Evolutionary conservation across 2,888 invertebrate species (phyloP).

Genomic region (Nyleta sp.): DNA sequence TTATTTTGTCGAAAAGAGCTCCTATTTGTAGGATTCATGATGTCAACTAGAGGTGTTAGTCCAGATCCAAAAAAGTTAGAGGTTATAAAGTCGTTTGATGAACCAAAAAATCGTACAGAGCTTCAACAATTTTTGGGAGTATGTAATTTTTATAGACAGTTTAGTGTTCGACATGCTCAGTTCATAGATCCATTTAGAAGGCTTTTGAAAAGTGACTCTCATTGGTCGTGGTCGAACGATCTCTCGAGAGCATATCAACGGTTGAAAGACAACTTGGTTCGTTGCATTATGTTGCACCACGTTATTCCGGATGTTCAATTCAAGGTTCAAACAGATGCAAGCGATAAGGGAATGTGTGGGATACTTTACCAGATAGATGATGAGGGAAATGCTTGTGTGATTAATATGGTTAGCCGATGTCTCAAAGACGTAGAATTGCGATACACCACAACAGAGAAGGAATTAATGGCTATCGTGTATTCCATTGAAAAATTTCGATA

Average conservation of each 20-base stretch:
- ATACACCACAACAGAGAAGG: constrained; percentile 21
- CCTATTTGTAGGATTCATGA: background rate
- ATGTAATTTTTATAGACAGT: constrained; percentile 53
- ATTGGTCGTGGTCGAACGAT: constrained; percentile 43
- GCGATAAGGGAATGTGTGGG: constrained; percentile 59
- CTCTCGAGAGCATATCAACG: constrained; percentile 34
- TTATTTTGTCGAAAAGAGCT: background rate
- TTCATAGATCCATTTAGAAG: constrained; percentile 32
- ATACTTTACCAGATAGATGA: constrained; percentile 49
- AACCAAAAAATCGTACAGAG: constrained; percentile 67
- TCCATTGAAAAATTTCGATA: constrained; percentile 2
- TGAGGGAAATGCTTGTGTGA: background rate
- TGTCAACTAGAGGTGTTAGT: background rate
- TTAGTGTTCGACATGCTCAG: constrained; percentile 14
- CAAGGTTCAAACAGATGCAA: constrained; percentile 56
- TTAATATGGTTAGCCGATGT: constrained; percentile 66
- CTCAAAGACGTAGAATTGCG: constrained; percentile 34
- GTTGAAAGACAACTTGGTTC: constrained; percentile 48
- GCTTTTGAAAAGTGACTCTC: constrained; percentile 9
- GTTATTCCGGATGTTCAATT: constrained; percentile 20
- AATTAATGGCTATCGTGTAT: constrained; percentile 18
- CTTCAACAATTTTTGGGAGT: constrained; percentile 66
- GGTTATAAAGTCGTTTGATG: constrained; percentile 45
- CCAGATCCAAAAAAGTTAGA: background rate
- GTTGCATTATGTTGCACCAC: constrained; percentile 42